Evolutionary conservation across 37 sponge, comb jelly and placozoan genomes (phyloP), one percentile per base, ranked within the genome.

Genomic region (Axinella damicornis): DNA sequence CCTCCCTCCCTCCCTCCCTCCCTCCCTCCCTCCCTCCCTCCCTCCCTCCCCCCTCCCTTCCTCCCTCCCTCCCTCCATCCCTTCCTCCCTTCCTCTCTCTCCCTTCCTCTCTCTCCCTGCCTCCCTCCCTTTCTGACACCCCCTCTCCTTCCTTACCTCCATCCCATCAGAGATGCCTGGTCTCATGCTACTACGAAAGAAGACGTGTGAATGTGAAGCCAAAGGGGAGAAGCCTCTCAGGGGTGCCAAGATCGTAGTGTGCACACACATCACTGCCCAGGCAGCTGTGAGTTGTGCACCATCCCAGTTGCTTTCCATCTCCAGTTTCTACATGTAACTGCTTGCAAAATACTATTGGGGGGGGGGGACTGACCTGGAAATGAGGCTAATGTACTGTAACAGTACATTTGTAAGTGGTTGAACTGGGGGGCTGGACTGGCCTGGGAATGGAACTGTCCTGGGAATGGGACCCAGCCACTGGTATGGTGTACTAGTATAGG

Each of bases 101-200:
- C 6, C 6, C 31, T 6, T 35, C 13, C 63, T 5, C 63, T 25
- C 63, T 14, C 63, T 25, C 13, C 12, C 13, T 25, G 5, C 63
- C 13, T 34, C 70, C 70, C 33, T 32, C 33, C 36, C 34, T 32
- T 9, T 31, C 37, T 5, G 2, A 20, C 13, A 22, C 63, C 5
- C n/a, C n/a, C n/a, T n/a, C n/a, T n/a, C n/a, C n/a, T n/a, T n/a
- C n/a, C n/a, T n/a, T n/a, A n/a, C n/a, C n/a, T n/a, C n/a, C n/a
- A n/a, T n/a, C n/a, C n/a, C n/a, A n/a, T n/a, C 77, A 93, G 96
- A 93, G 82, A 96, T 96, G 96, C 90, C 96, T 13, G 96, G 91
- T 59, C 69, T 96, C 58, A 91, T 88, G 86, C 66, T 90, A 52
- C 85, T 96, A n/a, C 87, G 96, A 28, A 69, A 57, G 59, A 93